A percentile compares a stretch with the other conserved stretches of the same genome.
Conservation (phyloP, 2,113 vertebrate genomes). For the Agapornis roseicollis region DNA sequence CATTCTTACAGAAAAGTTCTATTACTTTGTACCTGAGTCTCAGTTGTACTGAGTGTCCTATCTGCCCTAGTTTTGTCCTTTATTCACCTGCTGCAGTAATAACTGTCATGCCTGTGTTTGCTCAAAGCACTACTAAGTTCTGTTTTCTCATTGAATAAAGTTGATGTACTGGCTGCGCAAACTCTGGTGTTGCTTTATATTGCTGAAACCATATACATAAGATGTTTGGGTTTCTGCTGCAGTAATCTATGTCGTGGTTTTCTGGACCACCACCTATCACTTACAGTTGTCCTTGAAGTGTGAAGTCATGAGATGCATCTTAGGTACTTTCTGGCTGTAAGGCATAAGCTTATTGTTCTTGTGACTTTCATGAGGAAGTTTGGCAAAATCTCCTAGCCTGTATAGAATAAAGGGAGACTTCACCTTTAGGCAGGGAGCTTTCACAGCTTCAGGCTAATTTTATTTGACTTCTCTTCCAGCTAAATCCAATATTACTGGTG, state of each 20-base stretch:
- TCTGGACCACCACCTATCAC: constrained; percentile 1
- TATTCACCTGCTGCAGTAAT: neutral
- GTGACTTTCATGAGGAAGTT: neutral
- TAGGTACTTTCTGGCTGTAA: neutral
- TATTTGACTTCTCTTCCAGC: neutral
- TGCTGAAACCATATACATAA: neutral
- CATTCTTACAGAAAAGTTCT: neutral
- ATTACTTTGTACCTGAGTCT: constrained; percentile 7
- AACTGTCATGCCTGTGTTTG: neutral
- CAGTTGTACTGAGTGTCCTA: neutral
- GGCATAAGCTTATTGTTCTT: neutral
- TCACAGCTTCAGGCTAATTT: neutral
- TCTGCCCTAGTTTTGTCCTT: neutral
- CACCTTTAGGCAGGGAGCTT: neutral
- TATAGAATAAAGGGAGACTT: neutral
- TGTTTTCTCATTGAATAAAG: constrained; percentile 29
- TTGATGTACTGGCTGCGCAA: constrained; percentile 13
- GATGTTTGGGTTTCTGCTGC: constrained; percentile 18
- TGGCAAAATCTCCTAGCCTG: neutral
- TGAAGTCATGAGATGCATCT: neutral
- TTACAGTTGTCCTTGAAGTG: constrained; percentile 1
- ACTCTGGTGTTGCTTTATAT: neutral
- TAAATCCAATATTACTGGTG: neutral
- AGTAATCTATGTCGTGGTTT: neutral
- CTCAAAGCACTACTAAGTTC: neutral